Evolutionary conservation across 2,888 invertebrate genomes (phyloP).

Genomic region (Stenchaetothrips biformis): DNA sequence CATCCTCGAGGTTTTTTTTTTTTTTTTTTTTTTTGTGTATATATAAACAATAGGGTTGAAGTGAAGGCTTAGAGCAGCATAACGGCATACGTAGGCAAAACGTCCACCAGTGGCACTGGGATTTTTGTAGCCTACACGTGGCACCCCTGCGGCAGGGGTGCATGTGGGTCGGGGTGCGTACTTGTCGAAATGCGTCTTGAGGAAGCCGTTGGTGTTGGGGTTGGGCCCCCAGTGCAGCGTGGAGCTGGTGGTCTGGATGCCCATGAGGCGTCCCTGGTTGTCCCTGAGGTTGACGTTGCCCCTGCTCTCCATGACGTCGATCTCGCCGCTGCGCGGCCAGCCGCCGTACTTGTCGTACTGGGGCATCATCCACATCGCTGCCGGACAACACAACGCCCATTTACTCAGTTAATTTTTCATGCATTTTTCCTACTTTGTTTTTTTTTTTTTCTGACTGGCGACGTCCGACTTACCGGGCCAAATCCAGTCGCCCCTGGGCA

Average conservation of each 20-base stretch:
- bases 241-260: conserved; percentile 45
- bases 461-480: conserved; percentile 53
- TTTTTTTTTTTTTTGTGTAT: too few relatives aligned
- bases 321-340: conserved; percentile 70
- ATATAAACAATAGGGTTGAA: too few relatives aligned
- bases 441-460: too few relatives aligned
- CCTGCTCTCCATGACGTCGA: conserved; percentile 62
- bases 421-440: neutral
- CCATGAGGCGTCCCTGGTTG: conserved; percentile 30
- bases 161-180: too few relatives aligned
- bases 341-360: conserved; percentile 57
- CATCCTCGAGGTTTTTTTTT: too few relatives aligned
- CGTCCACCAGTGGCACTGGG: too few relatives aligned
- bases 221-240: conserved; percentile 66
- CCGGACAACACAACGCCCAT: too few relatives aligned
- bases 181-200: conserved; percentile 50
- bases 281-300: conserved; percentile 53
- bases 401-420: too few relatives aligned
- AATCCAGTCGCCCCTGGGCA: conserved; percentile 68
- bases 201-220: conserved; percentile 52
- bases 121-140: too few relatives aligned
- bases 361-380: conserved; percentile 68
- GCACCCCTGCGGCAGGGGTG: too few relatives aligned
- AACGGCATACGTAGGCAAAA: too few relatives aligned
- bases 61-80: too few relatives aligned